Evolutionary conservation across 2,113 vertebrate species (phyloP).

Genomic region (Ceyx margarethae): DNA sequence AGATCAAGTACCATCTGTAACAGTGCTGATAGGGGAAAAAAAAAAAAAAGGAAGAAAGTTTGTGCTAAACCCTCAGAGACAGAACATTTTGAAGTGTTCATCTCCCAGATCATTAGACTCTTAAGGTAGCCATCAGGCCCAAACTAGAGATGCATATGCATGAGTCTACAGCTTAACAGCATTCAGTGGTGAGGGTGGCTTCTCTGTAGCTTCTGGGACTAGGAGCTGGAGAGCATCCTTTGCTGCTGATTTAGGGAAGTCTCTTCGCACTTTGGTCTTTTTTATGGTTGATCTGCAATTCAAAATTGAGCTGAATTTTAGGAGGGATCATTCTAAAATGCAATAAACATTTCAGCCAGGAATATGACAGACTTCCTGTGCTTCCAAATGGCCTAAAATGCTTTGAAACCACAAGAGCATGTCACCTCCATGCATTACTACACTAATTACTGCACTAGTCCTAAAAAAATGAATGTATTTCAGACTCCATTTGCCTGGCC

Average conservation of each 20-base stretch:
- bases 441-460: background rate
- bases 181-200: background rate
- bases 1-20: background rate
- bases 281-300: background rate
- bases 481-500: background rate
- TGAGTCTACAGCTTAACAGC: background rate
- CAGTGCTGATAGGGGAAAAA: background rate
- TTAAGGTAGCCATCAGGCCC: slow-evolving; percentile 40
- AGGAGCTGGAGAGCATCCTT: background rate
- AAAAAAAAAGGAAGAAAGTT: background rate
- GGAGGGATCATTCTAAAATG: background rate
- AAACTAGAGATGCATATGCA: background rate
- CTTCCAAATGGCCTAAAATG: background rate
- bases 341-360: background rate
- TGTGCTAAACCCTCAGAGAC: slow-evolving; percentile 15
- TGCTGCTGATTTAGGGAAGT: background rate
- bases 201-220: background rate
- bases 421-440: rapidly evolving
- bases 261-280: background rate
- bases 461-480: background rate
- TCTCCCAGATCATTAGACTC: slow-evolving; percentile 52
- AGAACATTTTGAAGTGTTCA: background rate
- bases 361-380: background rate
- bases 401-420: background rate
- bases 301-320: background rate